Base-by-base conservation (phyloP, 1,140 invertebrate genomes). In the Manduca sexta region DNA sequence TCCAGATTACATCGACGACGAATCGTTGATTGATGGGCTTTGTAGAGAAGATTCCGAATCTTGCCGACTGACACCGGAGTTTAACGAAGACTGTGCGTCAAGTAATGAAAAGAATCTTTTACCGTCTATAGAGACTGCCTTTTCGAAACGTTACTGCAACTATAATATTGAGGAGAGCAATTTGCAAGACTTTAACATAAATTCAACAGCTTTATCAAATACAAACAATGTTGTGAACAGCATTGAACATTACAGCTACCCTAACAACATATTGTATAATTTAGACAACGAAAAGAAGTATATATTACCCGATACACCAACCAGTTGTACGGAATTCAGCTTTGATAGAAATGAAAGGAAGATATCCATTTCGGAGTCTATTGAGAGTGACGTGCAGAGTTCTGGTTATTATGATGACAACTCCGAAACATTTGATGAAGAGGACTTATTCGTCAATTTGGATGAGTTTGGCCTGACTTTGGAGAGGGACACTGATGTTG, bases 51-150 rank as follows among this genome's bases (percentile, higher is more conserved):
- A 84, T 35, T 55, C 61, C 21, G 79, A 84, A 46, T 66, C 69
- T 14, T 73, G 68, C 43, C 58, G 65, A 15, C 38, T 80, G 17
- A 74, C 80, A 5, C 77, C 83, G 5, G 81, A 84, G 48, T 84
- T 81, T 18, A 74, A 77, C 21, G 81, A 86, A 48, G 80, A 84
- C 21, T 78, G 79, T 35, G 64, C 67, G 37, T 48, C 65, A 15
- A 42, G 48, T 18, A 65, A 68, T 47, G 77, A 86, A n/a, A 64
- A 53, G 26, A 74, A 74, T 58, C 60, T 69, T 13, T 49, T 87
- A 30, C 86, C 86, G 2, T 79, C 86, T 0, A 78, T 87, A 42
- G 86, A 87, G 38, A 84, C 83, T n/a, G 85, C 74, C 5, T 86
- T 87, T 62, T 81, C 84, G 2, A 87, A 84, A 47, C 69, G 78